Conservation (phyloP, 2,797 vertebrate genomes). For the Nyctalus aviator region DNA sequence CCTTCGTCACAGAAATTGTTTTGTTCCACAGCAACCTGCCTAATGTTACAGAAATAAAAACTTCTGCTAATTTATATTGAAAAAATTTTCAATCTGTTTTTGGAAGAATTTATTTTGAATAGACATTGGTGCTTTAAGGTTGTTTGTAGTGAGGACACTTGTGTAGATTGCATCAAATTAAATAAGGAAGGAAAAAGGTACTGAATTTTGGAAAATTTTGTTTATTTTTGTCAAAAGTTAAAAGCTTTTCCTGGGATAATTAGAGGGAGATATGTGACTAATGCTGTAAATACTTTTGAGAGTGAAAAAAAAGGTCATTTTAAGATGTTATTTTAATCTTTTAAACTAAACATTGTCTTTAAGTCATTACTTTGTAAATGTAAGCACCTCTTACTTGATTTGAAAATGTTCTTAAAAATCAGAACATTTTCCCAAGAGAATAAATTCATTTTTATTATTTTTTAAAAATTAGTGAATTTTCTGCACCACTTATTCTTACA, state of each 20-base stretch:
- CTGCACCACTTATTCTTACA: conserved; percentile 80
- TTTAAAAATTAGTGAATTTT: conserved; percentile 71
- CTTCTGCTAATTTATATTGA: conserved; percentile 43
- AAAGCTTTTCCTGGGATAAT: not conserved
- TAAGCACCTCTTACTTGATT: conserved; percentile 57
- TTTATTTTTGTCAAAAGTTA: conserved; percentile 52
- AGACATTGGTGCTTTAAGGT: not conserved
- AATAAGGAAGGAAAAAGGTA: conserved; percentile 38
- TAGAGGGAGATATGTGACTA: conserved; percentile 22
- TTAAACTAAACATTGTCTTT: conserved; percentile 33
- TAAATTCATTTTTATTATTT: conserved; percentile 58
- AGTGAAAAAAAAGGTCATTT: conserved; percentile 50
- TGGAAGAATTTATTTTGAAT: conserved; percentile 38
- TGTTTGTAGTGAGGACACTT: conserved; percentile 55
- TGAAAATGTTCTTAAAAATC: conserved; percentile 62
- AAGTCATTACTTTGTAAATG: conserved; percentile 43
- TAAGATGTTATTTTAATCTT: conserved; percentile 60
- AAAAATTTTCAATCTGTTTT: conserved; percentile 7
- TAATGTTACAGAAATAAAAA: conserved; percentile 31
- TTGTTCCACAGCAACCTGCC: not conserved
- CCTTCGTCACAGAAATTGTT: not conserved
- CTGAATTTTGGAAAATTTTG: not conserved
- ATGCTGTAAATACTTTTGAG: conserved; percentile 41
- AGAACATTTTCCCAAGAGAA: conserved; percentile 38
- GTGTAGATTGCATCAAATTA: not conserved